Evolutionary conservation across 1,140 invertebrate species (phyloP).

Genomic region (Monomorium pharaonis): DNA sequence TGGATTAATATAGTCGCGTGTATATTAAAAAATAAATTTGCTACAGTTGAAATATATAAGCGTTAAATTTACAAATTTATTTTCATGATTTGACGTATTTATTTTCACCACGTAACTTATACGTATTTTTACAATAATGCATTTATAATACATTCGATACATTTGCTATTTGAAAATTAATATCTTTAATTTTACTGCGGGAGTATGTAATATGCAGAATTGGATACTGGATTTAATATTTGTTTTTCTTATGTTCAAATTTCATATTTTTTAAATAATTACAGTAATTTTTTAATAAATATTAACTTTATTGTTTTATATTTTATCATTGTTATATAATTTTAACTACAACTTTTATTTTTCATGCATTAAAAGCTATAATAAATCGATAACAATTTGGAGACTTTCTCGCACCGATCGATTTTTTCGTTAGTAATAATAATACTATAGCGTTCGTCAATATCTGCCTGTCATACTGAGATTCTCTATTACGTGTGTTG

Average conservation of each 20-base stretch:
- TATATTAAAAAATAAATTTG: not conserved
- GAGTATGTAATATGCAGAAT: not conserved
- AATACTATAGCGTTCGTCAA: not conserved
- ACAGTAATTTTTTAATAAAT: not conserved
- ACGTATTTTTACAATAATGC: not conserved
- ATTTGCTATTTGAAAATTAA: conserved; percentile 15
- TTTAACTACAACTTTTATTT: not conserved
- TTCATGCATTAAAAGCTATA: not conserved
- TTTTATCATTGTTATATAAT: too few species aligned
- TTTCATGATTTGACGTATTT: not conserved
- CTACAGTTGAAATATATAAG: not conserved
- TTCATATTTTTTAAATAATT: not conserved
- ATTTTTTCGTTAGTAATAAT: not conserved
- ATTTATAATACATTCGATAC: too few species aligned
- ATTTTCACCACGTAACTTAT: not conserved
- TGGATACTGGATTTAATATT: not conserved
- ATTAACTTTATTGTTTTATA: too few species aligned
- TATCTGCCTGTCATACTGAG: not conserved
- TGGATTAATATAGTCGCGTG: not conserved
- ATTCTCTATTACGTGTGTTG: not conserved
- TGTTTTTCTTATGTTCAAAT: not conserved
- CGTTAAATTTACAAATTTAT: conserved; percentile 21
- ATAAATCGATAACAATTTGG: not conserved
- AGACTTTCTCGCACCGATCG: not conserved
- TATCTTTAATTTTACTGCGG: conserved; percentile 5